A percentile compares a stretch with the other conserved stretches of the same genome.
These are phyloP conservation scores for Cyprinodon brontotheroides DNA, from an alignment of 2,113 vertebrate genomes.

Conservation along the genomic window DNA sequence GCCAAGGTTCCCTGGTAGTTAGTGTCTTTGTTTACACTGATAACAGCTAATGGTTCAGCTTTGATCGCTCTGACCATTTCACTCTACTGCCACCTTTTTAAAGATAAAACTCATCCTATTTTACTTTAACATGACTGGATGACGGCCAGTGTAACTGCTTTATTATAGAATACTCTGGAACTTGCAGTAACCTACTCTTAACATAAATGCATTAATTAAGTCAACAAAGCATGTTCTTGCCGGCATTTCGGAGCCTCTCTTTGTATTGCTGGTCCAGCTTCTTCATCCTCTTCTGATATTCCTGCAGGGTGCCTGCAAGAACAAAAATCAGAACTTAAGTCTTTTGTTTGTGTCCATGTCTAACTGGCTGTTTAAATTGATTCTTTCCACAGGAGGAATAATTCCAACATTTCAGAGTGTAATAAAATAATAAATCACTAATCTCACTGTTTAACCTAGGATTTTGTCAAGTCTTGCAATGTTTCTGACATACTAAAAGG, in stretches of 20 bases:
- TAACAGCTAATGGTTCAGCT: too few species aligned
- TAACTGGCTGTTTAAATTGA: not conserved
- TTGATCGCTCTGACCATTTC: too few species aligned
- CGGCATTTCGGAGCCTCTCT: slow-evolving; percentile 95
- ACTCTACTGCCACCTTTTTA: too few species aligned
- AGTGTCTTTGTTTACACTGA: too few species aligned
- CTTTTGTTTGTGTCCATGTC: not conserved
- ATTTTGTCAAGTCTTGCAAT: too few species aligned
- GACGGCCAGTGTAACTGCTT: not conserved
- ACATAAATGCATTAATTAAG: not conserved
- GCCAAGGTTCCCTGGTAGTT: too few species aligned
- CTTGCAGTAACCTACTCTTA: not conserved
- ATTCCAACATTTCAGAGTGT: not conserved
- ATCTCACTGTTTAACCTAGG: too few species aligned
- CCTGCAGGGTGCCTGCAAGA: slow-evolving; percentile 90
- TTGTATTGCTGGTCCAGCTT: slow-evolving; percentile 98
- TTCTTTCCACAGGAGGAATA: not conserved
- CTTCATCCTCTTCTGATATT: slow-evolving; percentile 99
- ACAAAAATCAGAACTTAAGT: not conserved
- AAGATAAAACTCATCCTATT: too few species aligned
- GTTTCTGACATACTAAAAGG: too few species aligned
- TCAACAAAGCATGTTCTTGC: slow-evolving; percentile 56
- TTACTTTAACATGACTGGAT: too few species aligned
- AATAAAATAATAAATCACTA: not conserved
- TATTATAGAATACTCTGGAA: not conserved